phyloP scores from a whole-genome alignment of 1,140 invertebrate species.

The Fopius arisanus region DNA sequence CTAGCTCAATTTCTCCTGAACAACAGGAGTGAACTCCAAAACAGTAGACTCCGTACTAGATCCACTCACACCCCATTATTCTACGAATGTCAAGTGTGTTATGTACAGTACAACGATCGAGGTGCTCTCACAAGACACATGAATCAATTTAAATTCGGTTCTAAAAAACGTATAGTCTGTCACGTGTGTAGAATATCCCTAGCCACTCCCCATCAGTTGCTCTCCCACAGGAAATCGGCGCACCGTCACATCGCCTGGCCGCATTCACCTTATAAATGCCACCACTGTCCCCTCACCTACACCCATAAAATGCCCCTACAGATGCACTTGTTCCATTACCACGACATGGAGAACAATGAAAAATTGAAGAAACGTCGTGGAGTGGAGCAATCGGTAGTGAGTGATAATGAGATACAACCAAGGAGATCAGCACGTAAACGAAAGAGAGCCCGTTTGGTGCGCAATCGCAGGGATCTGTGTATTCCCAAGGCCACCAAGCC shows the following conservation, averaged over 20 bases:
- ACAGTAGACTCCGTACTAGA: background rate
- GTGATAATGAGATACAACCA: too few species aligned
- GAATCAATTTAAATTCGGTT: background rate
- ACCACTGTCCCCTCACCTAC: background rate
- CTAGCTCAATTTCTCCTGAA: too few species aligned
- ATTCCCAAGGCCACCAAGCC: too few species aligned
- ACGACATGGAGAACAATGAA: background rate
- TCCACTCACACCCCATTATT: background rate
- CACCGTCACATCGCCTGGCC: background rate
- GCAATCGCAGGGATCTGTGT: too few species aligned
- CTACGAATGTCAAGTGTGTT: background rate
- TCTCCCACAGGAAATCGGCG: background rate
- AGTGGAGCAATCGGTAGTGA: too few species aligned
- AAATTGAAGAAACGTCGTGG: background rate
- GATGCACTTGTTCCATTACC: background rate
- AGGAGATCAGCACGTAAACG: too few species aligned
- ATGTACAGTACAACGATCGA: background rate
- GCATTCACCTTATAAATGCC: background rate
- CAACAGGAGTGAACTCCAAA: too few species aligned
- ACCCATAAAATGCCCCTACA: background rate
- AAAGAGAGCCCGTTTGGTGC: too few species aligned
- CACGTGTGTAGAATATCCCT: background rate
- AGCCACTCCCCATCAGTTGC: background rate
- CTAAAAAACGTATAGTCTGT: background rate
- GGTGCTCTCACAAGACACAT: background rate